phyloP scores from a whole-genome alignment of 2,113 vertebrate genomes.

The Cinclus mexicanus region DNA sequence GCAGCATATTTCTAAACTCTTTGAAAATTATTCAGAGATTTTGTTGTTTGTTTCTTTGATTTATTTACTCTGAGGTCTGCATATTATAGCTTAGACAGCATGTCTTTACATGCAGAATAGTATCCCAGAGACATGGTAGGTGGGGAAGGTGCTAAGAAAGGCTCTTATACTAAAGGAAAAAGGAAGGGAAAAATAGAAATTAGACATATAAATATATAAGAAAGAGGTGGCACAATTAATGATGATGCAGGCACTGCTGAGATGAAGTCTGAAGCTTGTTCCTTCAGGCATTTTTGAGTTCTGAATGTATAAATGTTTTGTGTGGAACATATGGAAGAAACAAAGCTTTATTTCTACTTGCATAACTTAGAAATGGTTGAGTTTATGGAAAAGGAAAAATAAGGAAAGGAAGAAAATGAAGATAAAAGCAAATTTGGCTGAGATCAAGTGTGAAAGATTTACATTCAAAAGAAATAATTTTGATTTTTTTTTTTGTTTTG shows the following conservation, averaged over 20 bases:
- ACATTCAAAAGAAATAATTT: background rate
- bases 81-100: background rate
- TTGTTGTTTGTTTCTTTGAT: conserved; percentile 1
- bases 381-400: background rate
- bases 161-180: conserved; percentile 42
- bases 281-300: conserved; percentile 21
- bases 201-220: conserved; percentile 45
- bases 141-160: background rate
- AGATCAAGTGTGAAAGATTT: background rate
- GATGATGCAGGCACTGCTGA: background rate
- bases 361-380: background rate
- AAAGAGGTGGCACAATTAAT: conserved; percentile 36
- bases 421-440: background rate
- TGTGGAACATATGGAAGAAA: conserved; percentile 1
- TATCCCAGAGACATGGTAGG: background rate
- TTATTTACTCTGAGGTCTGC: background rate
- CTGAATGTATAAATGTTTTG: background rate
- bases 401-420: background rate
- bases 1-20: background rate
- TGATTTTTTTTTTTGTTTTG: background rate
- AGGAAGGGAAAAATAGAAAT: conserved; percentile 1
- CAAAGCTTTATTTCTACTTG: background rate
- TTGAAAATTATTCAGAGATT: background rate
- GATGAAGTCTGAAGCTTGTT: background rate
- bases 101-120: background rate